Evolutionary conservation across 2,797 vertebrate species (phyloP).

Genomic region (Carapus acus): DNA sequence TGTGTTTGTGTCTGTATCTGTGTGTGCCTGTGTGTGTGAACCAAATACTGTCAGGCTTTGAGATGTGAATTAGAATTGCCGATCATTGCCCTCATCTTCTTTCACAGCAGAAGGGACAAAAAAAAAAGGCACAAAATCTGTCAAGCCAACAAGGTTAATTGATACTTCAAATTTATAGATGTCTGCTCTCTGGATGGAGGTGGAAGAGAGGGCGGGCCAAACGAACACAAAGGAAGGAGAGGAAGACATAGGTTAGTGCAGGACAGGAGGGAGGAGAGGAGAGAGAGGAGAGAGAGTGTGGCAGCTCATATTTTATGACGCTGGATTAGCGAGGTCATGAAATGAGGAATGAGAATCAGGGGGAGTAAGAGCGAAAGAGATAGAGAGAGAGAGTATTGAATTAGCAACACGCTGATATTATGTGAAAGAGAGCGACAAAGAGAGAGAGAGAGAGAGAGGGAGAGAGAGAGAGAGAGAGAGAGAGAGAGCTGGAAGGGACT

Average conservation of each 20-base stretch:
- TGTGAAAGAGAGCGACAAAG: too few relatives aligned
- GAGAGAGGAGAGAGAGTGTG: constrained; percentile 32
- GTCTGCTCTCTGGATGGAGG: constrained; percentile 37
- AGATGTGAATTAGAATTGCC: constrained; percentile 10
- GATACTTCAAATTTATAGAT: constrained; percentile 55
- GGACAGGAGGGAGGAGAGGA: constrained; percentile 43
- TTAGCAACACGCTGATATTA: too few relatives aligned
- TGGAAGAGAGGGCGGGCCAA: constrained; percentile 35
- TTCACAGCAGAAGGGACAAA: constrained; percentile 29
- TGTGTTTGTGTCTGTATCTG: constrained; percentile 8
- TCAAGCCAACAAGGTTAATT: constrained; percentile 57
- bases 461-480: neutral
- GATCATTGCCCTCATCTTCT: constrained; percentile 39
- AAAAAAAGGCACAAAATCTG: constrained; percentile 38
- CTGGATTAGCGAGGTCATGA: constrained; percentile 66
- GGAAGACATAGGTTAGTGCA: constrained; percentile 18
- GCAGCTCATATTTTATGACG: constrained; percentile 69
- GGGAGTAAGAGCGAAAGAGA: neutral
- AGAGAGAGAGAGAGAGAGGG: neutral
- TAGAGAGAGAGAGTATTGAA: constrained; percentile 20
- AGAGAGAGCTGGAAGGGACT: constrained; percentile 50
- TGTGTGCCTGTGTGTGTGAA: constrained; percentile 14
- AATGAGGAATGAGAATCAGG: constrained; percentile 47
- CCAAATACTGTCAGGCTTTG: too few relatives aligned
- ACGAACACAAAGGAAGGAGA: constrained; percentile 12